Percentiles rank a stretch among this genome's conserved stretches.
Evolutionary conservation across 1,140 invertebrate genomes (phyloP).

Genomic region (Drosophila miranda): DNA sequence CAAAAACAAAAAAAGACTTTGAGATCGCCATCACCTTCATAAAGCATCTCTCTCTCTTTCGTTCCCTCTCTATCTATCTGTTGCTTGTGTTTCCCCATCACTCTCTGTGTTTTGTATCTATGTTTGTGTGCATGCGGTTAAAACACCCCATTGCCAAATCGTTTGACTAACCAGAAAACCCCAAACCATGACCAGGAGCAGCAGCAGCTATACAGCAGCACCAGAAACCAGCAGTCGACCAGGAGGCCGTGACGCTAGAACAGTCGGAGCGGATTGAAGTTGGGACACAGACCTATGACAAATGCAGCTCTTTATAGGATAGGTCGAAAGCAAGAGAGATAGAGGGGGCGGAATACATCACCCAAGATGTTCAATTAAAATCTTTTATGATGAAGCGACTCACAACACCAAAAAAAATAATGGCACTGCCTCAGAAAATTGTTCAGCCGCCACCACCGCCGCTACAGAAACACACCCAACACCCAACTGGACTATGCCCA

Average conservation of each 20-base stretch:
- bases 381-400: conserved; percentile 45
- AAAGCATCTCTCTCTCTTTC: conserved; percentile 39
- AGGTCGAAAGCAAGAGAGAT: conserved; percentile 4
- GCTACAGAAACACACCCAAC: background rate
- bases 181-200: conserved; percentile 68
- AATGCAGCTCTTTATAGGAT: conserved; percentile 64
- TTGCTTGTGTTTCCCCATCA: conserved; percentile 32
- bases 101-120: conserved; percentile 32
- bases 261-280: conserved; percentile 26
- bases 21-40: conserved; percentile 51
- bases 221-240: conserved; percentile 16
- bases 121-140: conserved; percentile 51
- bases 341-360: conserved; percentile 2
- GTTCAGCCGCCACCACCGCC: conserved; percentile 2
- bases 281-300: conserved; percentile 34
- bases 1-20: background rate
- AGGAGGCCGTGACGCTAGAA: conserved; percentile 7
- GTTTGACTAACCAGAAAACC: conserved; percentile 62
- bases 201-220: conserved; percentile 66
- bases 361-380: conserved; percentile 47
- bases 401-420: conserved; percentile 10
- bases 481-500: background rate
- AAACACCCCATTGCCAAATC: conserved; percentile 55
- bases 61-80: conserved; percentile 47
- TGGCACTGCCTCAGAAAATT: conserved; percentile 48